Evolutionary conservation across 2,888 invertebrate genomes (phyloP), one percentile per base, ranked within the genome.

Genomic region (Lagria hirta): DNA sequence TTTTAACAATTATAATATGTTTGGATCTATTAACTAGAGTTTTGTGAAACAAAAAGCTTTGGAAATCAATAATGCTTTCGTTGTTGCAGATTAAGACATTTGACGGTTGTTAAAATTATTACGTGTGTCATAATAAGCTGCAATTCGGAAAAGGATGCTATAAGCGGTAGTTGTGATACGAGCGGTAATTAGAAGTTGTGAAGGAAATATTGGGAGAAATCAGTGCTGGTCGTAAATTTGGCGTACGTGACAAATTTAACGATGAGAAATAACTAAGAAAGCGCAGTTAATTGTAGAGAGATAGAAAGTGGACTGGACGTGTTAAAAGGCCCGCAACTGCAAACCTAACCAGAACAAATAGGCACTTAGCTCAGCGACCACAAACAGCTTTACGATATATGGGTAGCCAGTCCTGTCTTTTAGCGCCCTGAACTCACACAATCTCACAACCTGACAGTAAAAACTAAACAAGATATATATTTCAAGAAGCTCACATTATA

Each of bases 291-390:
- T 64, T 66, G 60, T 63, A 55, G 50, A 52, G 52, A 60, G 61
- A 64, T 60, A 62, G 61, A 67, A 69, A 71, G 62, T 65, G 66
- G 65, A 64, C 59, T 58, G 58, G 69, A 70, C 68, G 65, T 64
- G 69, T 60, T 71, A 69, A 70, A 69, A 71, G 69, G 66, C 57
- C 61, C 49, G 54, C 49, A 49, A 52, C 45, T 52, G 51, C 55
- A 57, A 54, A 52, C 53, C 57, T 64, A 65, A 65, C 65, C 62
- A 58, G 66, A 69, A 71, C 64, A 68, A 69, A 71, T 69, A 68
- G 70, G 65, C 71, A 70, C 70, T 70, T 70, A 70, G 65, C 56
- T 48, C 51, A 54, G 60, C 61, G 62, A 67, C 70, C 70, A 60
- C 70, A 69, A 70, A 68, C 65, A 65, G 55, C 55, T 52, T 35